Conservation (phyloP, 2,888 invertebrate species). For the Trichogramma evanescens region DNA sequence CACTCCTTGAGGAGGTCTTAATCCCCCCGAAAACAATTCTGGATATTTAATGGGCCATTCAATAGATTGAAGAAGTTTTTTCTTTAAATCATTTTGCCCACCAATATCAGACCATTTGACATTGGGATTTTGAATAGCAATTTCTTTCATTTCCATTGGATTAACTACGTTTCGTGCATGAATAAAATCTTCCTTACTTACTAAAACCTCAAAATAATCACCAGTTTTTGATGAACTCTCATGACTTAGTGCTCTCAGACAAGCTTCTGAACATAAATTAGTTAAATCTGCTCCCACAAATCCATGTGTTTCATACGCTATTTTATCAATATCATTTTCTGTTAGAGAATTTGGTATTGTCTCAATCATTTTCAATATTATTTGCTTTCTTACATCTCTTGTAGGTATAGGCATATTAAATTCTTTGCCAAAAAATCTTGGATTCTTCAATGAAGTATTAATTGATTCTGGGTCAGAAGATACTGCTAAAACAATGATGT, state of each 20-base stretch:
- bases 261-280: conserved; percentile 70
- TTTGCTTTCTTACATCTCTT: conserved; percentile 58
- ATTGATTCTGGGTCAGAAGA: conserved; percentile 71
- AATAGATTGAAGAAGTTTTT: conserved; percentile 79
- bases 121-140: conserved; percentile 79
- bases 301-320: conserved; percentile 75
- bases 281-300: conserved; percentile 85
- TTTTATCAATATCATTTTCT: conserved; percentile 53
- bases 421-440: conserved; percentile 75
- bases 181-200: conserved; percentile 53
- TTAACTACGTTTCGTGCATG: conserved; percentile 63
- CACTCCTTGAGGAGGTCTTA: conserved; percentile 81
- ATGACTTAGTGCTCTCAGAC: conserved; percentile 55
- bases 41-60: conserved; percentile 90
- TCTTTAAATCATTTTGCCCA: conserved; percentile 78
- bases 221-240: neutral
- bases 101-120: conserved; percentile 92
- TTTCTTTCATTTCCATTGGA: conserved; percentile 88
- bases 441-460: conserved; percentile 68
- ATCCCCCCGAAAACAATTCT: conserved; percentile 72
- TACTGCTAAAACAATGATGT: conserved; percentile 69
- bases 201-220: conserved; percentile 12
- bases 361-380: conserved; percentile 60
- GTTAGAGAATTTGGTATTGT: conserved; percentile 54
- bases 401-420: conserved; percentile 74